Percentiles rank a stretch among this genome's conserved stretches.
These are phyloP conservation scores for Campoletis sonorensis DNA, from an alignment of 1,140 invertebrate species.

Conservation along the genomic window DNA sequence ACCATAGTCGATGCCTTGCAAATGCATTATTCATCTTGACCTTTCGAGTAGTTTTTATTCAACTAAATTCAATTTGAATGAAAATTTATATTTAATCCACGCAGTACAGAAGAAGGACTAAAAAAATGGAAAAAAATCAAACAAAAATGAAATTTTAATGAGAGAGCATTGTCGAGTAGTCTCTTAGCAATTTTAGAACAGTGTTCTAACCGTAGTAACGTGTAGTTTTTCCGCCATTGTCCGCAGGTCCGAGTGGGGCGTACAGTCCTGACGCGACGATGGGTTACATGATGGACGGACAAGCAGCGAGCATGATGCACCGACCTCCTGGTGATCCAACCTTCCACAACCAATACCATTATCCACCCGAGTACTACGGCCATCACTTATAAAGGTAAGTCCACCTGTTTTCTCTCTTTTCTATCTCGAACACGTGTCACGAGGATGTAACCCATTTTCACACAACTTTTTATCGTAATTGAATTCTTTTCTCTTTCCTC, in stretches of 20 bases:
- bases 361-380: constrained; percentile 93
- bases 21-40: background rate
- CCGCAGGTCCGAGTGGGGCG: constrained; percentile 93
- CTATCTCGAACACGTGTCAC: background rate
- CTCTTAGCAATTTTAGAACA: constrained; percentile 70
- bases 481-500: background rate
- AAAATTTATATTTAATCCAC: too few species aligned
- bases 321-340: constrained; percentile 91
- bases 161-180: constrained; percentile 67
- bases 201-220: constrained; percentile 78
- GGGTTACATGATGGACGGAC: constrained; percentile 98
- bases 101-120: background rate
- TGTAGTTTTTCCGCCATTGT: constrained; percentile 89
- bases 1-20: too few species aligned
- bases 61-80: too few species aligned
- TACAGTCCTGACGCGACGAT: constrained; percentile 96
- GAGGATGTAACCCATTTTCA: background rate
- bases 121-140: background rate
- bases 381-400: constrained; percentile 87
- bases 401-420: background rate
- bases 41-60: background rate
- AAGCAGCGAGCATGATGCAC: constrained; percentile 93
- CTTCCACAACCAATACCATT: constrained; percentile 95
- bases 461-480: background rate
- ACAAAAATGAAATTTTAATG: background rate